Percentiles rank a stretch among this genome's conserved stretches.
These are phyloP conservation scores for Tribolium madens DNA, from an alignment of 1,140 invertebrate species.

Conservation along the genomic window DNA sequence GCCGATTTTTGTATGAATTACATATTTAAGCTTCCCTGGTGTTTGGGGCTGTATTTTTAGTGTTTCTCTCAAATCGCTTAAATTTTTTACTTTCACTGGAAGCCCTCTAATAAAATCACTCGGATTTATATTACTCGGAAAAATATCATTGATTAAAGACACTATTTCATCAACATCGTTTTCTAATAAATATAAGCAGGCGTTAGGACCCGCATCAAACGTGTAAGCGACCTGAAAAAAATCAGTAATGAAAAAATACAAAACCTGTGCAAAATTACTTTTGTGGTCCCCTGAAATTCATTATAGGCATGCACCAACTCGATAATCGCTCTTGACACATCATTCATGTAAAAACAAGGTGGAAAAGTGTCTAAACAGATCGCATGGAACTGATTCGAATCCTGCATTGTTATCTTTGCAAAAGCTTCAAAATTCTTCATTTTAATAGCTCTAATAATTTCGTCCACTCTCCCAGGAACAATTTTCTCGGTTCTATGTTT, in stretches of 20 bases:
- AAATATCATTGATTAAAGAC: constrained; percentile 76
- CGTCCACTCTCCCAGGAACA: constrained; percentile 78
- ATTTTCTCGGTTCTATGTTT: constrained; percentile 78
- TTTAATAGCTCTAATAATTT: constrained; percentile 82
- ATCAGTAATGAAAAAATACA: not conserved
- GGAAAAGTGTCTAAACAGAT: constrained; percentile 95
- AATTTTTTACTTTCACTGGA: constrained; percentile 21
- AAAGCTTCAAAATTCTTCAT: constrained; percentile 87
- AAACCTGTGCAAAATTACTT: constrained; percentile 67
- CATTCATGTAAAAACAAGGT: constrained; percentile 93
- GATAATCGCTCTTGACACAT: constrained; percentile 84
- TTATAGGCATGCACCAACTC: constrained; percentile 89
- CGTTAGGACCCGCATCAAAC: constrained; percentile 98
- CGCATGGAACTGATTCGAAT: constrained; percentile 98
- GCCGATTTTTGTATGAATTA: constrained; percentile 86
- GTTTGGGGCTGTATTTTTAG: constrained; percentile 66
- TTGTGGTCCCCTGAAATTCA: constrained; percentile 70
- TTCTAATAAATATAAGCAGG: constrained; percentile 89
- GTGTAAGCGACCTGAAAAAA: constrained; percentile 87
- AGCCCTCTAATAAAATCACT: constrained; percentile 72
- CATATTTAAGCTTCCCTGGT: constrained; percentile 79
- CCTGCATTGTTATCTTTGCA: constrained; percentile 95
- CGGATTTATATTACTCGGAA: constrained; percentile 70
- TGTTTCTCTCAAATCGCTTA: constrained; percentile 61
- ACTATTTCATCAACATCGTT: constrained; percentile 79